Base-by-base conservation (phyloP, 2,113 vertebrate genomes). In the Amia ocellicauda region DNA sequence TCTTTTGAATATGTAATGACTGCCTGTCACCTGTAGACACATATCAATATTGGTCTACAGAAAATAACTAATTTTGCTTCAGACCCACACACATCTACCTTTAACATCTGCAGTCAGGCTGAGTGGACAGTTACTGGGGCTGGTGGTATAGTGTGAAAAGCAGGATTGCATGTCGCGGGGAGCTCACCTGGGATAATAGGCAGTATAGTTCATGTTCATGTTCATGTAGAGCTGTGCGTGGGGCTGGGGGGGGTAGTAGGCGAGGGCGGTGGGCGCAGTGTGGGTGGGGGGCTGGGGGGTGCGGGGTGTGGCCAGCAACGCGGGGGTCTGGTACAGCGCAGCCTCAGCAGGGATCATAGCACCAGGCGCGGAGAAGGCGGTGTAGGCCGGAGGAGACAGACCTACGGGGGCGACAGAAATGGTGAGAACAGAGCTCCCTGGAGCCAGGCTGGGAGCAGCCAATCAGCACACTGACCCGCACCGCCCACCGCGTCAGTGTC, bases 181-280 rank as follows among this genome's bases (percentile, higher is more conserved):
- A 0, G 19, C 49, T 56, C 81, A 98, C 96, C 96, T 98, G 81
- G 96, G 96, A 61, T 98, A 98, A 76, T 97, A 98, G 11, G 96
- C 89, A 0, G 96, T 98, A 84, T 98, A 98, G 81, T 97, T 98
- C 95, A 98, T 97, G 76, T 88, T 89, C 87, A 89, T 89, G 60
- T 88, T 90, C 89, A 91, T 90, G 57, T 95, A 98, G 47, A 98
- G 90, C 65, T 93, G 91, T 72, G 60, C 59, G 45, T 82, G 86
- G 20, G 93, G 91, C 42, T 95, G 93, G 13, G 92, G 91, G 27
- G 94, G 90, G 74, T 95, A 98, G 76, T 96, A 98, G 63, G 95
- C 91, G 73, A 98, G 84, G 57, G 93, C 4, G 45, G 91, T 90
- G 28, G 91, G 81, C 0, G 89, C 86, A 49, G 81, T 82, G 74